Percentiles rank a stretch among this genome's conserved stretches.
Conservation (phyloP, 2,888 invertebrate genomes). For the Platycheirus albimanus region DNA sequence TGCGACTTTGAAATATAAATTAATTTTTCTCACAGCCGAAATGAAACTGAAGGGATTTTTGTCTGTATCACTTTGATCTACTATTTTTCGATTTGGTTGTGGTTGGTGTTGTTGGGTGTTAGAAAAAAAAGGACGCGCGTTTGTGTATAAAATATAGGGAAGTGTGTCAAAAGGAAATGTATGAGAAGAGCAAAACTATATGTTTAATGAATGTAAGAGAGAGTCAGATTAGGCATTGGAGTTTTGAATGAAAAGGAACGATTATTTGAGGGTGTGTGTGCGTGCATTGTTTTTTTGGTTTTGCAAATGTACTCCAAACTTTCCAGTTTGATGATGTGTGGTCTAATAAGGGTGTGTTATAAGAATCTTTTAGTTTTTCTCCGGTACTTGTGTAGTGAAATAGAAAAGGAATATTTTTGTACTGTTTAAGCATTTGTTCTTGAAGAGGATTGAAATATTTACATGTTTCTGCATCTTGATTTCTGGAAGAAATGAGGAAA, state of each 20-base stretch:
- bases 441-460: too few relatives aligned
- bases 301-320: not conserved
- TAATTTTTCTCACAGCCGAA: conserved; percentile 66
- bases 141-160: conserved; percentile 32
- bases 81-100: conserved; percentile 11
- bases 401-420: too few relatives aligned
- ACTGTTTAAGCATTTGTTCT: too few relatives aligned
- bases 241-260: conserved; percentile 17
- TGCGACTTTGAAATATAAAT: conserved; percentile 32
- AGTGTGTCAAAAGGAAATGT: conserved; percentile 52
- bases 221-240: not conserved
- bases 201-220: not conserved
- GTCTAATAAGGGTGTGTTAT: too few relatives aligned
- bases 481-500: too few relatives aligned
- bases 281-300: too few relatives aligned
- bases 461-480: too few relatives aligned
- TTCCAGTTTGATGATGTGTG: conserved; percentile 35
- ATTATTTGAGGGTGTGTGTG: not conserved
- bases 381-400: too few relatives aligned
- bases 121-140: conserved; percentile 46
- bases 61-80: conserved; percentile 41
- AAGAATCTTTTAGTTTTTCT: too few relatives aligned
- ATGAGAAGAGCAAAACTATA: conserved; percentile 1
- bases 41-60: conserved; percentile 63
- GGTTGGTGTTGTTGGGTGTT: not conserved